Evolutionary conservation across 2,888 invertebrate genomes (phyloP).

Genomic region (Boloria euphrosyne): DNA sequence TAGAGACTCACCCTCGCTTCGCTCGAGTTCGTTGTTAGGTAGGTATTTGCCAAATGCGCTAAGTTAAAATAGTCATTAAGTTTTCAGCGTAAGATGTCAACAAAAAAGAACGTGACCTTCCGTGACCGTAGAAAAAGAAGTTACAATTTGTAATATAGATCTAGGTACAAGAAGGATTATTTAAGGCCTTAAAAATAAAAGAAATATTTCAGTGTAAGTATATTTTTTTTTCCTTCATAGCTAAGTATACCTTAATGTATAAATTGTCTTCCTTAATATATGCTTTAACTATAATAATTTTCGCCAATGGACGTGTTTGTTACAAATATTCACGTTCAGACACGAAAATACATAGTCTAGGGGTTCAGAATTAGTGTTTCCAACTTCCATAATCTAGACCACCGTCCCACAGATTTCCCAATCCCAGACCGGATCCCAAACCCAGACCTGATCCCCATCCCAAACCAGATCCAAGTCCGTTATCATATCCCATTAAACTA

Average conservation of each 20-base stretch:
- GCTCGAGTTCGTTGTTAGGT: too few species aligned
- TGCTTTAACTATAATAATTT: slow-evolving; percentile 27
- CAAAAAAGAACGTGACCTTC: too few species aligned
- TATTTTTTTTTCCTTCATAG: slow-evolving; percentile 3
- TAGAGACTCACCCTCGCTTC: too few species aligned
- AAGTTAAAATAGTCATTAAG: too few species aligned
- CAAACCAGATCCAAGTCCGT: slow-evolving; percentile 9
- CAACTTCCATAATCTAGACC: slow-evolving; percentile 34
- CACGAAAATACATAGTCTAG: slow-evolving; percentile 27
- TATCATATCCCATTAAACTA: slow-evolving; percentile 12
- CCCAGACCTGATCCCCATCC: slow-evolving; percentile 1
- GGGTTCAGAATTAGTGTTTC: slow-evolving; percentile 29
- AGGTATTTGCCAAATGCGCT: too few species aligned
- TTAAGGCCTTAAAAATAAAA: neutral
- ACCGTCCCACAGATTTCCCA: slow-evolving; percentile 26
- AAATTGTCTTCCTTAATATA: neutral
- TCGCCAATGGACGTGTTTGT: slow-evolving; percentile 24
- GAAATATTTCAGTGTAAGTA: neutral
- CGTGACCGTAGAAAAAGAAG: too few species aligned
- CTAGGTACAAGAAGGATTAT: too few species aligned
- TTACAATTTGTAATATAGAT: too few species aligned
- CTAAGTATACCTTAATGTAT: neutral
- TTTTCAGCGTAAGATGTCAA: too few species aligned
- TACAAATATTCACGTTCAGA: slow-evolving; percentile 25
- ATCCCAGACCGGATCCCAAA: slow-evolving; percentile 19